These are phyloP conservation scores for Troides oblongomaculatus DNA, from an alignment of 2,888 invertebrate species.

Conservation along the genomic window DNA sequence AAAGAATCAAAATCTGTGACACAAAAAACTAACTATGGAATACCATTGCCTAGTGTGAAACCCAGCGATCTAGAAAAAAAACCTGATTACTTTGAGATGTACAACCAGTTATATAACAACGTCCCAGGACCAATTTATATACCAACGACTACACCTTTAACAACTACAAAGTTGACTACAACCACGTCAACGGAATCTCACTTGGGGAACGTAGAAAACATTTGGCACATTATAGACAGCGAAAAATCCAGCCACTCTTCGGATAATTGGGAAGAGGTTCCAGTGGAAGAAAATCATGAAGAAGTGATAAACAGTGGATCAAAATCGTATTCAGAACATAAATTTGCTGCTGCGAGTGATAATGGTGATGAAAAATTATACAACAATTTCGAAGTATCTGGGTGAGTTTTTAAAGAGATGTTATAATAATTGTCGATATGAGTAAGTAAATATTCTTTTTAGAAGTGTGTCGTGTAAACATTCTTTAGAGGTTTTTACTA, in stretches of 20 bases:
- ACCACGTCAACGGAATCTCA: slow-evolving; percentile 41
- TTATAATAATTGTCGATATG: background rate
- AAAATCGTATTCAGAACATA: slow-evolving; percentile 28
- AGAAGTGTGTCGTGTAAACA: too few relatives aligned
- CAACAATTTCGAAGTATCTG: slow-evolving; percentile 67
- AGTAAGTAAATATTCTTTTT: too few relatives aligned
- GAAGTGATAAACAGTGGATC: slow-evolving; percentile 22
- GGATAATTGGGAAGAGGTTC: slow-evolving; percentile 62
- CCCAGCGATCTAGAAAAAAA: slow-evolving; percentile 36
- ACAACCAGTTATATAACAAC: slow-evolving; percentile 56
- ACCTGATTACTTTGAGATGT: slow-evolving; percentile 56
- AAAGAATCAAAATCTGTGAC: slow-evolving; percentile 42
- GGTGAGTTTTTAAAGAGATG: slow-evolving; percentile 44
- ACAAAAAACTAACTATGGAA: slow-evolving; percentile 43
- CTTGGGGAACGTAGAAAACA: slow-evolving; percentile 58
- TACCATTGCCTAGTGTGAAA: slow-evolving; percentile 37
- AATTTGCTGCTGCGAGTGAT: slow-evolving; percentile 32
- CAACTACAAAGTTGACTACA: slow-evolving; percentile 47
- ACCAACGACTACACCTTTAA: slow-evolving; percentile 43
- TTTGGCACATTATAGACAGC: slow-evolving; percentile 73
- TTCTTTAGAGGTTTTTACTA: too few relatives aligned
- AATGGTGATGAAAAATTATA: slow-evolving; percentile 41
- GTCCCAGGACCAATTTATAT: slow-evolving; percentile 48
- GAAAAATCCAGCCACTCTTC: slow-evolving; percentile 59
- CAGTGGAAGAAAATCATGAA: slow-evolving; percentile 41